Base-by-base conservation (phyloP, 2,888 invertebrate genomes). In the Hypena proboscidalis region DNA sequence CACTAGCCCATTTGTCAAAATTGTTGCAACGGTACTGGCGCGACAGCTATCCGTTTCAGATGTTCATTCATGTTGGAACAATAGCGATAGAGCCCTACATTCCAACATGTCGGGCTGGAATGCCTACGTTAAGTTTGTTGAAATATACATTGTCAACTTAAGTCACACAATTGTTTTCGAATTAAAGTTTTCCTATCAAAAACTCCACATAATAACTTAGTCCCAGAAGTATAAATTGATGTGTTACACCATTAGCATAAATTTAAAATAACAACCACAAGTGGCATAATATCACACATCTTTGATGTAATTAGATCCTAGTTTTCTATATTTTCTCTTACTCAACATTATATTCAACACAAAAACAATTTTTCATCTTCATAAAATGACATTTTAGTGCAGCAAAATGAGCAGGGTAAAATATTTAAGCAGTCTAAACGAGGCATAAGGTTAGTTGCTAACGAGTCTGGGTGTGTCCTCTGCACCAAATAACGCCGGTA, bases 401-500 rank as follows among this genome's bases (percentile, higher is more conserved):
- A 58, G 32, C 38, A 34, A 56, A 56, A 55, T 56, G 35, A 46
- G 41, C 32, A 48, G 35, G 48, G 39, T 54, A 42, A 54, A 46
- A 49, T 49, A 45, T 56, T 62, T 54, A 39, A 67, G 47, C 55
- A 35, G 65, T 74, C 66, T 65, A 70, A 86, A 82, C 83, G 80
- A 68, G 70, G 85, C 88, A 81, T 72, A 73, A 82, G 76, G 80
- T 81, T 78, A 81, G 77, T 75, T 76, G 74, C 80, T 86, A 88
- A 87, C 88, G 80, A 85, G 84, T 83, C 75, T 83, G 85, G 88
- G 89, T 85, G 89, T 87, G 88, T 87, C 84, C 78, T 71, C 70
- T 83, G 85, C 77, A 86, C 88, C 84, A 84, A 83, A 88, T 86
- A 85, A 79, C 80, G 72, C 70, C 49, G 70, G 74, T 75, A 71